Evolutionary conservation across 2,797 vertebrate genomes (phyloP), one percentile per base, ranked within the genome.

Genomic region (Chaenodraco wilsoni): DNA sequence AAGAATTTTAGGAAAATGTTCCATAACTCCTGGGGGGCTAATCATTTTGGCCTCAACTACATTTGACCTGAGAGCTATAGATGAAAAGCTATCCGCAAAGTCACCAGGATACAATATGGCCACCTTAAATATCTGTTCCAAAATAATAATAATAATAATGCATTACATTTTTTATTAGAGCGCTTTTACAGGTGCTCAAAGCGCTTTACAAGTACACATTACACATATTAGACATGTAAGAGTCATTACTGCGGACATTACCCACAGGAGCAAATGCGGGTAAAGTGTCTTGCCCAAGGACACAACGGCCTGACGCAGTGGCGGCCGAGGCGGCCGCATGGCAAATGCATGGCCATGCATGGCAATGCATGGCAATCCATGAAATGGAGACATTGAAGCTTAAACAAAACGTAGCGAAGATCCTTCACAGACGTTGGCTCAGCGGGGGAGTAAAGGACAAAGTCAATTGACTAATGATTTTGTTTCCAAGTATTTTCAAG

Each of bases 381-480:
- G 58, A 31, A 76, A 50, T 65, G 13, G 59, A 79, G 37, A 64
- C 76, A 45, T 4, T 49, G 49, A 64, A 65, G 69, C 33, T 49
- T 70, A 33, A 89, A 78, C 54, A 50, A 86, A 84, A 76, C 9
- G 2, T 40, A 15, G 51, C 43, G 5, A 43, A 51, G 66, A 74
- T 80, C 55, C 60, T 72, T 45, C 23, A 55, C 44, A 60, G 65
- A 73, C 65, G 75, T 52, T 79, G 79, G 64, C 37, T 81, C 44
- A 41, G 33, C 23, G 51, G 61, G 37, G 17, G 23, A 65, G 7
- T 56, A 58, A 9, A 63, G 31, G 59, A 49, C 62, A 66, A 6
- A 82, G 85, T 88, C 86, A 90, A 91, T 84, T 82, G 84, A 75
- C 74, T 85, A 92, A 88, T 76, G 88, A 91, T 92, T 91, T 83